Base-by-base conservation (phyloP, 2,113 vertebrate species). In the Cromileptes altivelis region DNA sequence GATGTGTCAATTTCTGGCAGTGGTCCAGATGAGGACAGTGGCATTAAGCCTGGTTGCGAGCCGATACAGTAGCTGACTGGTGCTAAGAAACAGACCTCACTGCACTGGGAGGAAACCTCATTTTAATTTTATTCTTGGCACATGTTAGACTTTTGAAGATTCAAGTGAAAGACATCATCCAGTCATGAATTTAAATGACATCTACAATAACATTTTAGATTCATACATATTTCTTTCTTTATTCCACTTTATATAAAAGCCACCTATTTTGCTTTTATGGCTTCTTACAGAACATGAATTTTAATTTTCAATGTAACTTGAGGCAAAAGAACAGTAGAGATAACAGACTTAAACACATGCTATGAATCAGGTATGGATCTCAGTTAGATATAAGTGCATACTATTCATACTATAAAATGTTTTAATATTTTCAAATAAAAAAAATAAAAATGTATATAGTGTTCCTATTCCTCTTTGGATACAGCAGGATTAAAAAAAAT, bases 1-100 rank as follows among this genome's bases (percentile, higher is more conserved):
- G 82, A 84, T 13, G 27, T 81, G 85, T 78, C 81, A 73, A 65
- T 45, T 33, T 72, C 58, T 91, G 88, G 88, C 81, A 49, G 23
- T 52, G 72, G 65, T 81, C 80, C 87, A 87, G 77, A 79, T 60
- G 77, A 81, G 33, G 65, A 85, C 79, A 50, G 52, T 68, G 58
- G 78, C 77, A 79, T 79, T 65, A 70, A 11, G 42, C 62, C 64
- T 53, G 50, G 47, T 30, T n/a, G 23, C 11, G 42, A 67, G 40
- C 5, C 42, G 37, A 37, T 56, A 61, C 33, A 69, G 56, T 19
- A 50, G 40, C 60, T 27, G 77, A 69, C 37, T 72, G 79, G 21
- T 71, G 45, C 58, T 21, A 27, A 80, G 64, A 71, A 77, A 78
- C 23, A 19, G 58, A 70, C 21, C 45, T 37, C 56, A 27, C 40